Base-by-base conservation (phyloP, 2,888 invertebrate genomes). In the Corbicula japonica region DNA sequence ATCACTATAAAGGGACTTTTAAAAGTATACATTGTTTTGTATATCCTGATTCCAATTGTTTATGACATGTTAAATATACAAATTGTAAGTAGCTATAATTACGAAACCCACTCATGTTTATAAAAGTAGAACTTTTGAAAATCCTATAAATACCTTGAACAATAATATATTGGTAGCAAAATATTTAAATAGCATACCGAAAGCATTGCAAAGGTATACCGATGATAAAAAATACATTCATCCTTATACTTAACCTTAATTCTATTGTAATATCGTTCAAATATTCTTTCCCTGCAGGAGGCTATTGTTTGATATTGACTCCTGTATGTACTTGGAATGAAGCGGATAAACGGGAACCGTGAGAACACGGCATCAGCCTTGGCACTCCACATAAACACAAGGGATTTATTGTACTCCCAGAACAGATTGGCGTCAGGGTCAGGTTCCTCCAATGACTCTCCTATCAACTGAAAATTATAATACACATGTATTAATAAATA, bases 311-410 rank as follows among this genome's bases (percentile, higher is more conserved):
- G 12, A 18, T 32, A 63, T 32, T 44, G 2, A 1, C 26, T 26
- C n/a, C 48, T 63, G 30, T 63, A 63, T 12, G 8, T 28, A n/a
- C 63, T 32, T 21, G 63, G 63, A 1, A 63, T 18, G 23, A 46
- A 44, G 1, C 41, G 44, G 1, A 63, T n/a, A 4, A 46, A 46
- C n/a, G 63, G 63, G 34, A 63, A 63, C 30, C 5, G 28, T 2
- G 32, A 32, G 15, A 44, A 63, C 21, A 63, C 12, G 3, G 63
- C 28, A 30, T 63, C 46, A 1, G 48, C 30, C 21, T 26, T 63
- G 1, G 63, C 48, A 32, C 30, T 63, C n/a, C n/a, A 28, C 46
- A 63, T 46, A 30, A 63, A 46, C 28, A 44, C 48, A 5, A 44
- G 5, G 1, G 48, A 28, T 3, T 48, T 32, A 32, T 63, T 32